Base-by-base conservation (phyloP, 2,888 invertebrate species). In the Myathropa florea region DNA sequence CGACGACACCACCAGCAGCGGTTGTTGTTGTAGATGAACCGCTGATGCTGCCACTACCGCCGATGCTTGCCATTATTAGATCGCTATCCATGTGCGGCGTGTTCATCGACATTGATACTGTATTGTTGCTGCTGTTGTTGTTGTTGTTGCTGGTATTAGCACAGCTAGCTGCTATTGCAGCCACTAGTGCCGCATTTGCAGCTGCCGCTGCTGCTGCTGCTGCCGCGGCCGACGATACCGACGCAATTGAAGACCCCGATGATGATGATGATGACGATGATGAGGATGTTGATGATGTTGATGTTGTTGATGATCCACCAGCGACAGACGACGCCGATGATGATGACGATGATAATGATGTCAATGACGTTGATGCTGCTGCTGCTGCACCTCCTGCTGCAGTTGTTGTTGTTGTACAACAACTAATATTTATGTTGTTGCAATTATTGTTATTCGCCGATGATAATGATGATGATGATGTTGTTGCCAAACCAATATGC, bases 81-180 rank as follows among this genome's bases (percentile, higher is more conserved):
- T 83, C 86, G 36, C 78, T 86, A 61, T 86, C 83, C 71, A 86
- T 65, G 33, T 71, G 83, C 10, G 86, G 36, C 24, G 82, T 64
- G 30, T 73, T 84, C 28, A 65, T 79, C 12, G 78, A 78, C 64
- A 68, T 57, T 6, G 81, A 64, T 18, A 68, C 72, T 60, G 81
- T n/a, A 57, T 75, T 76, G n/a, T n/a, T n/a, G n/a, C n/a, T n/a
- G n/a, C 30, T 26, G 59, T 12, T 85, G 28, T 63, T 68, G 39
- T 60, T 77, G 68, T 39, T 72, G 73, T 78, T 86, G 73, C 46
- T 57, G 57, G 21, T 55, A 64, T 78, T 86, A 60, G 46, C 46
- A 26, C 86, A 83, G 78, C 80, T 72, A 60, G 75, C 84, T 79
- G 76, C 75, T 79, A 78, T 75, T 78, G 88, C 73, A 85, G 84